Conservation (phyloP, 2,797 vertebrate genomes). For the Dicrostonyx torquatus region DNA sequence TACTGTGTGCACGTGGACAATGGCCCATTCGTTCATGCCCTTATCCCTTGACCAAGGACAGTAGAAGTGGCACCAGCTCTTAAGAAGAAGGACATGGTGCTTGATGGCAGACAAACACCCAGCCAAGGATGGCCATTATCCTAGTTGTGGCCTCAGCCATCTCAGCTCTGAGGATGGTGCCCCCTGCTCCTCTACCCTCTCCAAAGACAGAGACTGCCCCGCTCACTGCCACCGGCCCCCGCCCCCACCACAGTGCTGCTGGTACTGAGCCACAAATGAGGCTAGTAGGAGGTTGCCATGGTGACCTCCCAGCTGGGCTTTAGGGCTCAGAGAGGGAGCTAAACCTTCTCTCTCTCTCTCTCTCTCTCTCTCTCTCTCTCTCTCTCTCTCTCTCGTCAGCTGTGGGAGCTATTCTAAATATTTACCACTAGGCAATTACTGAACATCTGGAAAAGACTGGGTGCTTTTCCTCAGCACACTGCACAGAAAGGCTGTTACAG, state of each 20-base stretch:
- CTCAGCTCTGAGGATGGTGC: background rate
- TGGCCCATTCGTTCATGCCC: background rate
- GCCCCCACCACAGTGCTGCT: background rate
- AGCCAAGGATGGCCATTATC: background rate
- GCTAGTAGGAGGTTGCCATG: slow-evolving; percentile 54
- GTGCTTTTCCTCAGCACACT: background rate
- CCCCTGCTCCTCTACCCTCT: background rate
- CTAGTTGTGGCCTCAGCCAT: background rate
- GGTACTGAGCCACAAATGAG: background rate
- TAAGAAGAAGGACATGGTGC: background rate
- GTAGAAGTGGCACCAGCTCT: background rate
- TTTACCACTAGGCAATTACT: background rate
- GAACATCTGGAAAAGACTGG: background rate
- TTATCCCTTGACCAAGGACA: background rate
- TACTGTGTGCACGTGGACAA: background rate
- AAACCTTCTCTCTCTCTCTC: background rate
- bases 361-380: background rate
- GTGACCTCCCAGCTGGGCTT: slow-evolving; percentile 51
- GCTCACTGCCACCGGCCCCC: background rate
- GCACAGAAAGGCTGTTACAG: background rate
- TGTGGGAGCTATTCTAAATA: slow-evolving; percentile 47
- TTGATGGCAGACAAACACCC: background rate
- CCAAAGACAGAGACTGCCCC: background rate
- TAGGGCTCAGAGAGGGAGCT: background rate
- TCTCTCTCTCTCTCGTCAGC: background rate